Conservation (phyloP, 2,113 vertebrate genomes). For the Gobio gobio region DNA sequence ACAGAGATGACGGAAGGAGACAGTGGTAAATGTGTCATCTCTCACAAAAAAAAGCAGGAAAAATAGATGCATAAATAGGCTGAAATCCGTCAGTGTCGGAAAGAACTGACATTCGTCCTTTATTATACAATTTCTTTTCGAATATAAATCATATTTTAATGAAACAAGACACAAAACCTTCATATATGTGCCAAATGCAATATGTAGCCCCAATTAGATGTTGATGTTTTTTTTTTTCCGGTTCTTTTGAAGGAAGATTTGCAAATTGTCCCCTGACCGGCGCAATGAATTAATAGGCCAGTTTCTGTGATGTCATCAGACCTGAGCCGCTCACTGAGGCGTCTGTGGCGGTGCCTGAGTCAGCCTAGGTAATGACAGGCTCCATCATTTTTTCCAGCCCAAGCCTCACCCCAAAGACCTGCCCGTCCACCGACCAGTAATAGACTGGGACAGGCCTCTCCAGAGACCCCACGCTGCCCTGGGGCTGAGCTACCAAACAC, state of each 20-base stretch:
- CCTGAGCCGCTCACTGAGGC: slow-evolving; percentile 31
- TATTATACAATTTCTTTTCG: background rate
- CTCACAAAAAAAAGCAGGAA: slow-evolving; percentile 19
- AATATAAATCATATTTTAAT: background rate
- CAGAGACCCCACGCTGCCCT: slow-evolving; percentile 35
- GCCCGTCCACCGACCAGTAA: slow-evolving; percentile 40
- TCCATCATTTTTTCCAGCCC: slow-evolving; percentile 57
- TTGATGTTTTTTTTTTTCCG: background rate
- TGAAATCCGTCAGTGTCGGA: slow-evolving; percentile 13
- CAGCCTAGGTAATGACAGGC: slow-evolving; percentile 59
- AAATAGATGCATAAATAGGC: slow-evolving; percentile 25
- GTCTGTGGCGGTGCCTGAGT: slow-evolving; percentile 56
- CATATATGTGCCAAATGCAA: slow-evolving; percentile 17
- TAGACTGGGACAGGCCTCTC: slow-evolving; percentile 51
- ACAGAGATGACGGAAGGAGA: slow-evolving; percentile 15
- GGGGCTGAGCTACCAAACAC: slow-evolving; percentile 20
- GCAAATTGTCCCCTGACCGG: slow-evolving; percentile 30
- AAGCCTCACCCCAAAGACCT: slow-evolving; percentile 34
- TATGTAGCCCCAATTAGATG: background rate
- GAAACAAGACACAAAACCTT: background rate
- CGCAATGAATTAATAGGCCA: slow-evolving; percentile 39
- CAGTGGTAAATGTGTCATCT: slow-evolving; percentile 44
- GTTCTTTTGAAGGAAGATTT: slow-evolving; percentile 23
- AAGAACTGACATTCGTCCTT: background rate
- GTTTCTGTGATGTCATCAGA: slow-evolving; percentile 51